Evolutionary conservation across 1,140 invertebrate species (phyloP), one percentile per base, ranked within the genome.

Genomic region (Laupala kohalensis): DNA sequence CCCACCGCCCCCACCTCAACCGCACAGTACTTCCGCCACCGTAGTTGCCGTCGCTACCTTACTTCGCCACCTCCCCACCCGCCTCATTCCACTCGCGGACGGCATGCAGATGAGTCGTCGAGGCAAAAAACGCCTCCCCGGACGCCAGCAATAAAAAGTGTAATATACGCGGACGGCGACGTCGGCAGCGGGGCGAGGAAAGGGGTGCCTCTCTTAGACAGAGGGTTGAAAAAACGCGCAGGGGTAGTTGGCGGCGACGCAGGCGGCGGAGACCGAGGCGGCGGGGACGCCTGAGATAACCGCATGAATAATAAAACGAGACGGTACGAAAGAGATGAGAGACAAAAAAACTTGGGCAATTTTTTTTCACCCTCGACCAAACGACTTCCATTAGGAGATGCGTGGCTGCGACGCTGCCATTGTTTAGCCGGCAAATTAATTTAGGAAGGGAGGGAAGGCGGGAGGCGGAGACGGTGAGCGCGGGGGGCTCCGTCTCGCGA

Each of bases 261-360:
- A 62, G 64, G 53, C 26, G 73, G 73, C 71, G 69, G 66, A 24
- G 62, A 70, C 25, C 25, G 53, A 63, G 62, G 69, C 27, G 26
- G 3, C 65, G 71, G 72, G 30, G 64, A 29, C 63, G 68, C 25
- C 25, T 30, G 71, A 73, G 73, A 73, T 73, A 73, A 72, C 70
- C 73, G 64, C 73, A 73, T 73, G 73, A 73, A 73, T 73, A 73
- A 73, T 73, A 73, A 73, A 71, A 71, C 23, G 70, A 71, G 70
- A 64, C n/a, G 30, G 64, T 29, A 29, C 37, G 1, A 4, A 53
- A 53, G n/a, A n/a, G n/a, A n/a, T n/a, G n/a, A n/a, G n/a, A n/a
- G n/a, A n/a, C n/a, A 53, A 53, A 53, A 53, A 53, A 53, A 9
- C 19, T 25, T 19, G 69, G 69, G 27, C 64, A 70, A 64, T 70